Percentiles rank a stretch among this genome's conserved stretches.
Evolutionary conservation across 1,140 invertebrate species (phyloP).

Genomic region (Neoseiulus cucumeris): DNA sequence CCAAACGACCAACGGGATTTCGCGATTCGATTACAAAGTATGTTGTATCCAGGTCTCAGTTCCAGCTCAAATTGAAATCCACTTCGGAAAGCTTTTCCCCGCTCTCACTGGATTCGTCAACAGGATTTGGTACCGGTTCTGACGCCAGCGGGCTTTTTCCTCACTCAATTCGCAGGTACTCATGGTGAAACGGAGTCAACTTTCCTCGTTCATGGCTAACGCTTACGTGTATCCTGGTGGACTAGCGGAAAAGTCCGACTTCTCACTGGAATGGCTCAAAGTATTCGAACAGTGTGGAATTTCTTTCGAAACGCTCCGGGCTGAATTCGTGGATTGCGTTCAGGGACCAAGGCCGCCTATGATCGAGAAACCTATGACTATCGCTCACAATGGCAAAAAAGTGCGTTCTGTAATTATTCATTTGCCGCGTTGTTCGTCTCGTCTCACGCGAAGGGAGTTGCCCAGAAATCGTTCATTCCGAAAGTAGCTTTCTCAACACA

Average conservation of each 20-base stretch:
- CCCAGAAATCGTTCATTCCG: too few relatives aligned
- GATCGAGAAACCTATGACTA: constrained; percentile 17
- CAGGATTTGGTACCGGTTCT: too few relatives aligned
- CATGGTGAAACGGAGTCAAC: constrained; percentile 40
- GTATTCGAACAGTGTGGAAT: constrained; percentile 33
- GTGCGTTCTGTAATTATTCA: not conserved
- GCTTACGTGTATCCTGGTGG: constrained; percentile 65
- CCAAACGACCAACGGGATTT: not conserved
- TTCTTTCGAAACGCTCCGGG: constrained; percentile 10
- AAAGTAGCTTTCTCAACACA: too few relatives aligned
- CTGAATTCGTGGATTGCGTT: constrained; percentile 12
- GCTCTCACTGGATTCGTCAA: too few relatives aligned
- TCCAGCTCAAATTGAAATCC: too few relatives aligned
- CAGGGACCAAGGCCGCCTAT: constrained; percentile 21
- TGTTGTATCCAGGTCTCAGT: too few relatives aligned
- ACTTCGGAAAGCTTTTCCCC: too few relatives aligned
- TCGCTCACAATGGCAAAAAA: constrained; percentile 10
- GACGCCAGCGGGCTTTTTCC: too few relatives aligned
- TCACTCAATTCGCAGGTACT: constrained; percentile 34
- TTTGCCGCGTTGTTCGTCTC: too few relatives aligned
- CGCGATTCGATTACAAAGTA: not conserved
- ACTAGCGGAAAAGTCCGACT: constrained; percentile 42
- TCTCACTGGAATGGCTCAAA: constrained; percentile 43
- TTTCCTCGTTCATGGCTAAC: constrained; percentile 45
- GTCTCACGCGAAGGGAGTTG: too few relatives aligned